Conservation (phyloP, 2,888 invertebrate species). For the Dexiosoma caninum region DNA sequence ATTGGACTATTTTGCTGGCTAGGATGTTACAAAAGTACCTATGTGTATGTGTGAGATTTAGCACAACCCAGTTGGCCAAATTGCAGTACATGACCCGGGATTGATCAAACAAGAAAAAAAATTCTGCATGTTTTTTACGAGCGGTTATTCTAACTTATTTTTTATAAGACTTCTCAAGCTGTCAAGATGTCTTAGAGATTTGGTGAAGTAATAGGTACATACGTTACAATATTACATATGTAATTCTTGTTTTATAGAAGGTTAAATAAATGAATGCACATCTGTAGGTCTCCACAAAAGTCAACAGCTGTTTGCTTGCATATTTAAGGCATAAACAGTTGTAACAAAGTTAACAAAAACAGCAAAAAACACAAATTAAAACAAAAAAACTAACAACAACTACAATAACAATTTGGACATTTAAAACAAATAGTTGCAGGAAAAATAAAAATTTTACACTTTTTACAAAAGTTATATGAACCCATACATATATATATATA, state of each 20-base stretch:
- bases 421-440: neutral
- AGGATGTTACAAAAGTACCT: too few relatives aligned
- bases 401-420: conserved; percentile 7
- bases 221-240: neutral
- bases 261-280: neutral
- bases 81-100: too few relatives aligned
- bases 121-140: too few relatives aligned
- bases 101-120: too few relatives aligned
- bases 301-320: conserved; percentile 44
- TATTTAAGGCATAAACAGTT: conserved; percentile 34
- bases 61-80: too few relatives aligned
- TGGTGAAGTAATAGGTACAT: too few relatives aligned
- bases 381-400: neutral
- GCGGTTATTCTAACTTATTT: too few relatives aligned
- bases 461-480: neutral
- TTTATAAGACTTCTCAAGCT: too few relatives aligned
- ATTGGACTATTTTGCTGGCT: too few relatives aligned
- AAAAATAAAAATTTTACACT: conserved; percentile 22
- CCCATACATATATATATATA: neutral
- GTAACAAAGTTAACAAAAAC: neutral
- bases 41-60: too few relatives aligned
- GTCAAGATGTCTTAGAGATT: too few relatives aligned
- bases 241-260: neutral
- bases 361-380: neutral
- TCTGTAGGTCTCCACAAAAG: neutral